These are phyloP conservation scores for Manis crassicaudata DNA, from an alignment of 2,797 vertebrate genomes.

Conservation along the genomic window DNA sequence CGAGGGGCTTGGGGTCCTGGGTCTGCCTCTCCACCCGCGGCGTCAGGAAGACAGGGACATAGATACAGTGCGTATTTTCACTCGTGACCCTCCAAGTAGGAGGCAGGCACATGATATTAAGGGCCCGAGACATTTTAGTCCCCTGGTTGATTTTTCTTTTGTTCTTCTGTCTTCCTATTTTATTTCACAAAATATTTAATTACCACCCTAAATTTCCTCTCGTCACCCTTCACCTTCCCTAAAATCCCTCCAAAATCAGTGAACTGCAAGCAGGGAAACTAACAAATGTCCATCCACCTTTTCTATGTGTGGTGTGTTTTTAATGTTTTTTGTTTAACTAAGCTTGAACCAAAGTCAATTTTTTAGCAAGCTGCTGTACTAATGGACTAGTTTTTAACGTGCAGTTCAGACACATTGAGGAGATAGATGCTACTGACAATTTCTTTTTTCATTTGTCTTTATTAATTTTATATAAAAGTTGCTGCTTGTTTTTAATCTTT, in stretches of 20 bases:
- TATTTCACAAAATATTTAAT: slow-evolving; percentile 81
- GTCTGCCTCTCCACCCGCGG: slow-evolving; percentile 35
- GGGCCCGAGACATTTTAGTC: slow-evolving; percentile 81
- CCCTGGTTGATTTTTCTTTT: slow-evolving; percentile 29
- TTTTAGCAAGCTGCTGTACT: slow-evolving; percentile 98
- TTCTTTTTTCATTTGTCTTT: slow-evolving; percentile 89
- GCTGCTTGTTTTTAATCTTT: slow-evolving; percentile 89
- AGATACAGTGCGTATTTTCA: slow-evolving; percentile 57
- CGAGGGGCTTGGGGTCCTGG: slow-evolving; percentile 69
- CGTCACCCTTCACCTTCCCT: slow-evolving; percentile 11
- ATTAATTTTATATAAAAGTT: slow-evolving; percentile 90
- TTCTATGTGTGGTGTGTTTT: slow-evolving; percentile 85
- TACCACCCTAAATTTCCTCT: slow-evolving; percentile 72
- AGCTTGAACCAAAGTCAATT: slow-evolving; percentile 99
- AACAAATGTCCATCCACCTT: slow-evolving; percentile 87
- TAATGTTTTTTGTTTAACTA: slow-evolving; percentile 93
- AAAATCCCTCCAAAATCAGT: slow-evolving; percentile 83
- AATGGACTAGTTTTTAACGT: slow-evolving; percentile 90
- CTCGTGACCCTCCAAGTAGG: slow-evolving; percentile 58
- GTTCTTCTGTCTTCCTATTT: slow-evolving; percentile 80
- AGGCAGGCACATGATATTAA: slow-evolving; percentile 77
- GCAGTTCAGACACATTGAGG: slow-evolving; percentile 91
- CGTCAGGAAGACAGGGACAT: slow-evolving; percentile 72
- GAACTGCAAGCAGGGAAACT: slow-evolving; percentile 89
- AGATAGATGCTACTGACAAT: slow-evolving; percentile 94